Base-by-base conservation (phyloP, 2,797 vertebrate genomes). In the Microctenopoma lineatum region DNA sequence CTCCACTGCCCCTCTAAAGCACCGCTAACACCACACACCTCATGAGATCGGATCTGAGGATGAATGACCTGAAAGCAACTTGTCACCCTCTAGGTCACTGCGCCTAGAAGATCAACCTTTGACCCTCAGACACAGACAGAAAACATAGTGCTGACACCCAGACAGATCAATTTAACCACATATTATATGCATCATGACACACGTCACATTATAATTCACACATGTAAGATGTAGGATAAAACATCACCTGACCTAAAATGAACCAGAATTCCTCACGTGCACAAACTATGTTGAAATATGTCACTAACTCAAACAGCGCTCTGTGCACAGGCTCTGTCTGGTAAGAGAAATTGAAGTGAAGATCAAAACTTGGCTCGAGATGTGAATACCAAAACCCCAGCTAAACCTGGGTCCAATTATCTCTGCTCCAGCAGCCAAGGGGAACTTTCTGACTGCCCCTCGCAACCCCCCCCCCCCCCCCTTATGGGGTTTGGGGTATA, bases 341-440 rank as follows among this genome's bases (percentile, higher is more conserved):
- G 65, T 57, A 60, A 59, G 66, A 77, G 63, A 52, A 61, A 73
- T 26, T 64, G 27, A 29, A 29, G 81, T 59, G 88, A 86, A 76
- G 87, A 88, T 75, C 76, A 83, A 83, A 89, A 86, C 82, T 89
- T 91, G 91, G 88, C 87, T 83, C 13, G 48, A 64, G 84, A 81
- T 68, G 77, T 62, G 80, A 89, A 91, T 89, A 90, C 86, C 83
- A 70, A 89, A 87, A 79, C 80, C 80, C 73, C 29, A 34, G 77
- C 82, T 87, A 80, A 91, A 92, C 87, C 90, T 92, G 91, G 86
- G 62, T 88, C 90, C 87, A 92, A 92, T 93, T 93, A 91, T 91
- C 87, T 87, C 73, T 88, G 90, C 89, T 88, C 70, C 75, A 72
- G 89, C 87, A 83, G 85, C 88, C 90, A 90, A 89, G 90, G 87